Evolutionary conservation across 2,797 vertebrate species (phyloP).

Genomic region (Peromyscus attwateri): DNA sequence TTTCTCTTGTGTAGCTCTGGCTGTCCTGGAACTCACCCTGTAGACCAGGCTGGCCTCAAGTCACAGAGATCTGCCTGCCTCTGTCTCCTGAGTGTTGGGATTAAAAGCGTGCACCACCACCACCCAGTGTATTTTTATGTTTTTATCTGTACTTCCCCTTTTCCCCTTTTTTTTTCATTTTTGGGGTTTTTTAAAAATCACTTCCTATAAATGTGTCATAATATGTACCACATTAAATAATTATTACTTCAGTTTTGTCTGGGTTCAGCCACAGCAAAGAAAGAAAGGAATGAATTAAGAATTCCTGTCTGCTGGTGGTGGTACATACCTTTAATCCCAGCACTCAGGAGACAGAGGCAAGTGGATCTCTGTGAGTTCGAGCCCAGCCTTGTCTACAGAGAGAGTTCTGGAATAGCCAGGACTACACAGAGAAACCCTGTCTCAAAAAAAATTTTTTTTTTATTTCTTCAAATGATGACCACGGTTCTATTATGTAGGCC

Average conservation of each 20-base stretch:
- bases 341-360: neutral
- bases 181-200: slow-evolving; percentile 56
- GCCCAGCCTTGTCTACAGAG: neutral
- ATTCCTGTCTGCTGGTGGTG: neutral
- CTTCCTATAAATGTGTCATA: slow-evolving; percentile 58
- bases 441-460: neutral
- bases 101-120: too few species aligned
- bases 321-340: neutral
- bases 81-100: too few species aligned
- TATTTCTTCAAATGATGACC: slow-evolving; percentile 63
- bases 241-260: slow-evolving; percentile 69
- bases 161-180: slow-evolving; percentile 62
- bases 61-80: too few species aligned
- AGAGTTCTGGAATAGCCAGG: neutral
- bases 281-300: slow-evolving; percentile 71
- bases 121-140: slow-evolving; percentile 76
- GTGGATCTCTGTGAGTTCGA: neutral
- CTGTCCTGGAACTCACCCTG: too few species aligned
- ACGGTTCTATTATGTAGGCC: slow-evolving; percentile 64
- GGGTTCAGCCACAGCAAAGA: slow-evolving; percentile 49
- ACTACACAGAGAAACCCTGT: neutral
- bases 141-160: slow-evolving; percentile 66
- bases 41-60: too few species aligned
- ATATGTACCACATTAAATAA: slow-evolving; percentile 52
- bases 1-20: too few species aligned